Percentiles rank a stretch among this genome's conserved stretches.
Evolutionary conservation across 2,113 vertebrate genomes (phyloP).

Genomic region (Forbesichthys papilliferus): DNA sequence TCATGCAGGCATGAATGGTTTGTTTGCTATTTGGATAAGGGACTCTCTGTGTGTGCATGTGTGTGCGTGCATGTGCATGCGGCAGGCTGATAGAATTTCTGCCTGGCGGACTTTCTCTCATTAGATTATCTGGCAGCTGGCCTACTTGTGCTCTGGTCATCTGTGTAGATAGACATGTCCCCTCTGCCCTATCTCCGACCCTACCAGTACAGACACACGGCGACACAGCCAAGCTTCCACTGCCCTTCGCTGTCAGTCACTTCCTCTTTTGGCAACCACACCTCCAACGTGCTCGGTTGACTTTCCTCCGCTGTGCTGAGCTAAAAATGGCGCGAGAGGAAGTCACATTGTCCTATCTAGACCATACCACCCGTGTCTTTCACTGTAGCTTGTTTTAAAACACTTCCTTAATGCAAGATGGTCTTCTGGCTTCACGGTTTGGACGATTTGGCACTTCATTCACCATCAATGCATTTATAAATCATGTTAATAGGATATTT

Average conservation of each 20-base stretch:
- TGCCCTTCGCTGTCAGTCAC: conserved; percentile 53
- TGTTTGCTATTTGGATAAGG: conserved; percentile 41
- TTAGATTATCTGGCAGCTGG: conserved; percentile 61
- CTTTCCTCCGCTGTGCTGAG: conserved; percentile 27
- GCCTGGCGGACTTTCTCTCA: conserved; percentile 42
- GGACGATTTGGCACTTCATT: too few species aligned
- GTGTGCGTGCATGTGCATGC: neutral
- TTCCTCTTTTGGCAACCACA: conserved; percentile 59
- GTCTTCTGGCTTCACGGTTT: too few species aligned
- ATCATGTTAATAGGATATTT: too few species aligned
- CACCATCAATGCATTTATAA: too few species aligned
- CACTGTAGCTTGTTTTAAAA: neutral
- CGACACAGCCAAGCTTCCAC: conserved; percentile 21
- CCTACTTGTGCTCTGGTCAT: conserved; percentile 50
- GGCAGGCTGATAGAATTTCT: conserved; percentile 45
- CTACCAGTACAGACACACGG: conserved; percentile 19
- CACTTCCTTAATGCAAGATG: too few species aligned
- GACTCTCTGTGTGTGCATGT: neutral
- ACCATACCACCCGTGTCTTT: neutral
- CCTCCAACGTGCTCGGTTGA: neutral
- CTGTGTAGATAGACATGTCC: conserved; percentile 47
- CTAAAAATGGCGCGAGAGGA: conserved; percentile 52
- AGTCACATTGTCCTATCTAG: conserved; percentile 20
- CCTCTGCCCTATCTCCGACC: conserved; percentile 49
- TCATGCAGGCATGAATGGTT: conserved; percentile 52